A percentile compares a stretch with the other conserved stretches of the same genome.
Conservation (phyloP, 1,140 invertebrate genomes). For the Hyles vespertilio region DNA sequence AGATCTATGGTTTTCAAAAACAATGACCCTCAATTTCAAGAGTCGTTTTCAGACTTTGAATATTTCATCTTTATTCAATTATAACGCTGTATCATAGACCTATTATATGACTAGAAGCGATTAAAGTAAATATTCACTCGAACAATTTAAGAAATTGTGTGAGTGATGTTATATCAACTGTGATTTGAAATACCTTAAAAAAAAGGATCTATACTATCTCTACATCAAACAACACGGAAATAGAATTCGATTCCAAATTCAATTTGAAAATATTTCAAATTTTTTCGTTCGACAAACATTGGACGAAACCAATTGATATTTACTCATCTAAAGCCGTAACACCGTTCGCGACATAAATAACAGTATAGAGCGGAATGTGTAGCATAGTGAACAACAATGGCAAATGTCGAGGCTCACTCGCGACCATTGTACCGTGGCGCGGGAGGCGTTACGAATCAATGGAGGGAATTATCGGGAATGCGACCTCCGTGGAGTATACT, state of each 20-base stretch:
- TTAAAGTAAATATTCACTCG: too few species aligned
- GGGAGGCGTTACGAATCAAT: constrained; percentile 76
- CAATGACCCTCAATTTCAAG: constrained; percentile 1
- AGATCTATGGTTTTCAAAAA: too few species aligned
- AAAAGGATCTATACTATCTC: too few species aligned
- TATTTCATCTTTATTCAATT: too few species aligned
- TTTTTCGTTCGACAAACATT: background rate
- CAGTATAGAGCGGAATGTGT: constrained; percentile 39
- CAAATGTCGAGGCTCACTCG: constrained; percentile 69
- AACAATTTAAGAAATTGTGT: too few species aligned
- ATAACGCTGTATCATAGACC: too few species aligned
- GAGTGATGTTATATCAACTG: too few species aligned
- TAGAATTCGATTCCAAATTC: too few species aligned
- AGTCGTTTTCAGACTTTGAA: background rate
- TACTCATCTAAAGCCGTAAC: constrained; percentile 11
- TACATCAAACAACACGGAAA: too few species aligned
- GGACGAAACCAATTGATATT: constrained; percentile 1
- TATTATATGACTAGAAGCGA: too few species aligned
- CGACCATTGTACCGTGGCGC: constrained; percentile 71
- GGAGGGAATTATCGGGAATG: constrained; percentile 71
- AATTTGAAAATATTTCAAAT: too few species aligned
- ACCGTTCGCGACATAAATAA: constrained; percentile 57
- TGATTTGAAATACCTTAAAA: too few species aligned
- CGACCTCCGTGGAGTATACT: constrained; percentile 29
- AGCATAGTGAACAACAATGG: constrained; percentile 67